Evolutionary conservation across 2,888 invertebrate species (phyloP).

Genomic region (Lasius platythorax): DNA sequence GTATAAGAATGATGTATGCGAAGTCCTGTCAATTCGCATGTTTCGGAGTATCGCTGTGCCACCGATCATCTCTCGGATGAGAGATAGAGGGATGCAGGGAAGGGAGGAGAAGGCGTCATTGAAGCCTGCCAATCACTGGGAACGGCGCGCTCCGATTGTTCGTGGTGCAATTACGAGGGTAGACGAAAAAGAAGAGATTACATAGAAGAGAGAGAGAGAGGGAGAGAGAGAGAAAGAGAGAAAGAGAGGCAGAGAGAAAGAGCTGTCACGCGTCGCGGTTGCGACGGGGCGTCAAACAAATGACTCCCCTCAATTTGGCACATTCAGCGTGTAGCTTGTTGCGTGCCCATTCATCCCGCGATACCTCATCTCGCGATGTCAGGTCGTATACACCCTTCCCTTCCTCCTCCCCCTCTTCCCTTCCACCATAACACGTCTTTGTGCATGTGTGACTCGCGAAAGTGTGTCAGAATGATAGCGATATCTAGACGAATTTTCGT

Average conservation of each 20-base stretch:
- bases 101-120: constrained; percentile 57
- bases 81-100: constrained; percentile 46
- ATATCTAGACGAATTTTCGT: background rate
- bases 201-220: constrained; percentile 31
- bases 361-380: constrained; percentile 71
- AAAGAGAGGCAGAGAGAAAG: constrained; percentile 48
- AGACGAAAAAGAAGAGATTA: constrained; percentile 44
- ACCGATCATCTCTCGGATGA: constrained; percentile 55
- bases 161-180: constrained; percentile 69
- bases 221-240: constrained; percentile 31
- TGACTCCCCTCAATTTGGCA: constrained; percentile 79
- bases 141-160: constrained; percentile 66
- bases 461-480: background rate
- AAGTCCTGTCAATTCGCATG: constrained; percentile 13
- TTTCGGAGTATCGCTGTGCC: constrained; percentile 38
- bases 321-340: constrained; percentile 81
- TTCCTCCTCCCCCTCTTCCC: background rate
- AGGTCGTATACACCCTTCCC: constrained; percentile 45
- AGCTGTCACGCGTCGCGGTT: constrained; percentile 68
- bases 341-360: constrained; percentile 79
- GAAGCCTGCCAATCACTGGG: constrained; percentile 72
- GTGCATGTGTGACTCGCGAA: constrained; percentile 3
- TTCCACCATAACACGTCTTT: background rate
- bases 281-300: constrained; percentile 72
- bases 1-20: background rate